Percentiles rank a stretch among this genome's conserved stretches.
These are phyloP conservation scores for Darwinula stevensoni DNA, from an alignment of 2,888 invertebrate genomes.

Conservation along the genomic window DNA sequence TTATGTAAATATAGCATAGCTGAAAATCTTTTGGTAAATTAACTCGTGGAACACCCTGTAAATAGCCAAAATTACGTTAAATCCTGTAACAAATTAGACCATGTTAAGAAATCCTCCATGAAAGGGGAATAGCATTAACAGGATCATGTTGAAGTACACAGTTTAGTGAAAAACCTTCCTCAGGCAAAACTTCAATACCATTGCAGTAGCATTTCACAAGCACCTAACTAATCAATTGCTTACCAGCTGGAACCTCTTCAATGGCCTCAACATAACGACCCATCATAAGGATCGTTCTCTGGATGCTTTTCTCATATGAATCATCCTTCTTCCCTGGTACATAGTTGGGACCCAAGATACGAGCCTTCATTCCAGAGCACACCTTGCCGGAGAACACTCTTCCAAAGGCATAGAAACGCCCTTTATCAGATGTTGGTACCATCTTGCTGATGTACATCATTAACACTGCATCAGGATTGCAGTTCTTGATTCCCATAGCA, in stretches of 20 bases:
- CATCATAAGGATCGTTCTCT: conserved; percentile 99
- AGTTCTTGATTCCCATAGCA: conserved; percentile 62
- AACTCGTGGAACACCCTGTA: no score
- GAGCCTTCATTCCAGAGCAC: conserved; percentile 57
- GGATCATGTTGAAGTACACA: no score
- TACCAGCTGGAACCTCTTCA: conserved; percentile 88
- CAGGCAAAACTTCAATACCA: no score
- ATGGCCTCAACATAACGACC: conserved; percentile 98
- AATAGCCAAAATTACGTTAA: no score
- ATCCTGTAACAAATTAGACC: no score
- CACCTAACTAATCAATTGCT: no score
- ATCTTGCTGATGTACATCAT: conserved; percentile 99
- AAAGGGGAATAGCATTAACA: no score
- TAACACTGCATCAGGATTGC: conserved; percentile 83
- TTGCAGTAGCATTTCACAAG: no score
- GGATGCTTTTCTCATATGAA: conserved; percentile 93
- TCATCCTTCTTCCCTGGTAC: conserved; percentile 95
- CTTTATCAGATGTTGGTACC: conserved; percentile 99
- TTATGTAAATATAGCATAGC: no score
- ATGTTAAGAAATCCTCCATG: no score
- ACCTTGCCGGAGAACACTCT: conserved; percentile 95
- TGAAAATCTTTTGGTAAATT: no score
- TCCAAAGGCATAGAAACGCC: conserved; percentile 98
- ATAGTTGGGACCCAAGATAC: conserved; percentile 99
- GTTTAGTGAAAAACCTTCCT: no score